These are phyloP conservation scores for Hypocryptadius cinnamomeus DNA, from an alignment of 2,113 vertebrate genomes.

Conservation along the genomic window DNA sequence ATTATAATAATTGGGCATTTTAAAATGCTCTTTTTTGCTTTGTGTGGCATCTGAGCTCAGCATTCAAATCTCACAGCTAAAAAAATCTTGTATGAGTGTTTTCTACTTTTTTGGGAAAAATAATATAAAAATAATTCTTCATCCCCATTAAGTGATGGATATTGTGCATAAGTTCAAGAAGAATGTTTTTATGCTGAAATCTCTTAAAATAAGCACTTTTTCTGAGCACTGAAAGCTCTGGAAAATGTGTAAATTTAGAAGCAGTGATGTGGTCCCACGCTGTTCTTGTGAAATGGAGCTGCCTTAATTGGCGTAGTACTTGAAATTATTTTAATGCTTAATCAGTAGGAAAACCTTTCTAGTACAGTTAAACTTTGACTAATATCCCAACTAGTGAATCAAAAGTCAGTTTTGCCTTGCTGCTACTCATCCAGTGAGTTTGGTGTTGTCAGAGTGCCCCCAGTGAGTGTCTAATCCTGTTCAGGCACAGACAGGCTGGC, in stretches of 20 bases:
- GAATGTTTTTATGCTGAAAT: background rate
- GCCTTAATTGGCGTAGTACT: background rate
- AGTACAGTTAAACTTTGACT: background rate
- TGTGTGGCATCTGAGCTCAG: background rate
- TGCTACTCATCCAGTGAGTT: background rate
- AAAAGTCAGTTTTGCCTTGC: background rate
- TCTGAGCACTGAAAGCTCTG: background rate
- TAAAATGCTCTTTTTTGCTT: background rate
- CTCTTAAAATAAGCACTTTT: background rate
- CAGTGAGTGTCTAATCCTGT: background rate
- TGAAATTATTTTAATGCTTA: background rate
- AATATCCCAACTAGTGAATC: background rate
- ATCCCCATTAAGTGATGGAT: background rate
- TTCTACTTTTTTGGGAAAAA: background rate
- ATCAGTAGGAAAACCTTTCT: conserved; percentile 47
- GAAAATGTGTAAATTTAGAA: background rate
- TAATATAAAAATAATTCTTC: background rate
- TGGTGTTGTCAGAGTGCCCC: background rate
- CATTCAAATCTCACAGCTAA: background rate
- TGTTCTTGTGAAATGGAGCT: background rate
- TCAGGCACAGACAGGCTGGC: background rate
- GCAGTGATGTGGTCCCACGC: background rate
- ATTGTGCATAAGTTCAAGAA: background rate
- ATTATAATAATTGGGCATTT: background rate
- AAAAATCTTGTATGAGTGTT: background rate